phyloP scores from a whole-genome alignment of 2,888 invertebrate species.

The Drosophila leonis region DNA sequence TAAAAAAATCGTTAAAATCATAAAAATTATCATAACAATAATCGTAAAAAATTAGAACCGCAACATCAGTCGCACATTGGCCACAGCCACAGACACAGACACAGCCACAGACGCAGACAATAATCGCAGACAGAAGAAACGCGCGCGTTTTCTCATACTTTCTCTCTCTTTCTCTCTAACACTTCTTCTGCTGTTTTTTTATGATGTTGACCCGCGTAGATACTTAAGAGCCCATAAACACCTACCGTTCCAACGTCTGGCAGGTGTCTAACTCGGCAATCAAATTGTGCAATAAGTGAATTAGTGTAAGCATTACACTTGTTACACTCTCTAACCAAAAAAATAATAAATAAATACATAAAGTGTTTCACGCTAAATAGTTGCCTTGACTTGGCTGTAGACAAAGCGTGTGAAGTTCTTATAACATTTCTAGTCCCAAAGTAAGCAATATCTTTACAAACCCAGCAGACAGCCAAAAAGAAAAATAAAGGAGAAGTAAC shows the following conservation, averaged over 20 bases:
- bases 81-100: slow-evolving; percentile 53
- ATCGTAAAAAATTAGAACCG: slow-evolving; percentile 82
- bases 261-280: slow-evolving; percentile 63
- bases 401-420: slow-evolving; percentile 28
- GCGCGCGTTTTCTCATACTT: slow-evolving; percentile 43
- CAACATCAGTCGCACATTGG: slow-evolving; percentile 68
- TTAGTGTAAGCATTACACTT: slow-evolving; percentile 42
- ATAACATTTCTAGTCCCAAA: slow-evolving; percentile 74
- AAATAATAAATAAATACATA: not conserved
- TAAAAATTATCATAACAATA: slow-evolving; percentile 85
- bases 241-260: slow-evolving; percentile 55
- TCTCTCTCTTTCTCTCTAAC: not conserved
- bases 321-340: slow-evolving; percentile 46
- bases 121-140: slow-evolving; percentile 33
- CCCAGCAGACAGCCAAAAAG: slow-evolving; percentile 55
- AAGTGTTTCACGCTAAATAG: slow-evolving; percentile 3
- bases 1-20: slow-evolving; percentile 80
- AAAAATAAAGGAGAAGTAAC: not conserved
- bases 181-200: slow-evolving; percentile 27
- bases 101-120: slow-evolving; percentile 26
- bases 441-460: slow-evolving; percentile 66
- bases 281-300: slow-evolving; percentile 64
- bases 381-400: slow-evolving; percentile 6
- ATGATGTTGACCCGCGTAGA: slow-evolving; percentile 55
- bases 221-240: slow-evolving; percentile 59